Conservation (phyloP, 1,140 invertebrate genomes). For the Drosophila parabipectinata region DNA sequence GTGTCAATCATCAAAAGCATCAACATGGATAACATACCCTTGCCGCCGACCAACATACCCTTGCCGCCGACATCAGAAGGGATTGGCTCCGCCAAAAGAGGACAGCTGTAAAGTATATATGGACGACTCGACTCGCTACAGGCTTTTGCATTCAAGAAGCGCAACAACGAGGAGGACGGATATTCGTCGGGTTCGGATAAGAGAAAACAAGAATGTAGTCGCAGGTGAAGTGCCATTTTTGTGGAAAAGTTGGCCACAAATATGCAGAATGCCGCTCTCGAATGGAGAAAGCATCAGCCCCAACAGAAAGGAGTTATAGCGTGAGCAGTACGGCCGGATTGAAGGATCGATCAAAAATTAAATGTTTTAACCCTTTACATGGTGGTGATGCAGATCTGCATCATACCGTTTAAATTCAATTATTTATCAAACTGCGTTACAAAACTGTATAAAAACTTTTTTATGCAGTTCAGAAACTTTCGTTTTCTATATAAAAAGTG, state of each 20-base stretch:
- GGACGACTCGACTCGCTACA: neutral
- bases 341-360: conserved; percentile 12
- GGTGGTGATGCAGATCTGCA: too few relatives aligned
- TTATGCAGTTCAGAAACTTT: too few relatives aligned
- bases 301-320: neutral
- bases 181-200: neutral
- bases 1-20: too few relatives aligned
- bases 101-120: neutral
- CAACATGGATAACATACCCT: too few relatives aligned
- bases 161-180: conserved; percentile 1
- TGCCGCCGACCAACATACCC: neutral
- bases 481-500: too few relatives aligned
- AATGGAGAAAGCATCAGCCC: too few relatives aligned
- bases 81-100: neutral
- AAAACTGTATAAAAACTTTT: too few relatives aligned
- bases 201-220: neutral
- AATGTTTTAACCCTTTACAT: too few relatives aligned
- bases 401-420: too few relatives aligned
- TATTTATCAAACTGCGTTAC: too few relatives aligned
- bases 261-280: too few relatives aligned
- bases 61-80: neutral
- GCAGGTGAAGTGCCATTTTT: neutral
- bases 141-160: neutral
- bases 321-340: conserved; percentile 11
- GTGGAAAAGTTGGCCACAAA: neutral